Evolutionary conservation across 2,113 vertebrate species (phyloP).

Genomic region (Origma solitaria): DNA sequence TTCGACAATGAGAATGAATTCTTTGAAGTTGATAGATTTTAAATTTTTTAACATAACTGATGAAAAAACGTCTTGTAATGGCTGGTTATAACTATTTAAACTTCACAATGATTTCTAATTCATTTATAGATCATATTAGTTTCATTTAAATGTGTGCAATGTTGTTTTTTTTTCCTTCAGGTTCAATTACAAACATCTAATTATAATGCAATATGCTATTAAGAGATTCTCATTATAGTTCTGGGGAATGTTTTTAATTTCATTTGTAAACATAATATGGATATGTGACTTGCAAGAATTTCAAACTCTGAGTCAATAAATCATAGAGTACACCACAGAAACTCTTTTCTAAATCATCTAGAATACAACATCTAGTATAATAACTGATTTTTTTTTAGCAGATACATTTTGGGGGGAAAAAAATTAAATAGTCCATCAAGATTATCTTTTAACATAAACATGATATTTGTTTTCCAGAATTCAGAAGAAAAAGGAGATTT

Average conservation of each 20-base stretch:
- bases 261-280: not conserved
- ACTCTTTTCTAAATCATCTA: not conserved
- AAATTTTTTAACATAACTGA: not conserved
- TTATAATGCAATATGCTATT: not conserved
- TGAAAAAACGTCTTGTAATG: not conserved
- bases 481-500: not conserved
- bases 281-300: not conserved
- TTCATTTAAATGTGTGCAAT: not conserved
- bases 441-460: not conserved
- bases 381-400: not conserved
- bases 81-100: not conserved
- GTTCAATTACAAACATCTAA: not conserved
- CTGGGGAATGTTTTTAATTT: not conserved
- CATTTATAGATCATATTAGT: not conserved
- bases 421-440: not conserved
- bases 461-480: not conserved
- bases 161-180: not conserved
- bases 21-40: not conserved
- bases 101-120: not conserved
- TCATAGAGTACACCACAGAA: not conserved
- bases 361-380: not conserved
- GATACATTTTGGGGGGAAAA: accelerated
- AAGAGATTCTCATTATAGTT: not conserved
- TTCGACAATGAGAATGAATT: not conserved
- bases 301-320: not conserved